These are phyloP conservation scores for Xenopus laevis DNA, from an alignment of 2,113 vertebrate species.

Conservation along the genomic window DNA sequence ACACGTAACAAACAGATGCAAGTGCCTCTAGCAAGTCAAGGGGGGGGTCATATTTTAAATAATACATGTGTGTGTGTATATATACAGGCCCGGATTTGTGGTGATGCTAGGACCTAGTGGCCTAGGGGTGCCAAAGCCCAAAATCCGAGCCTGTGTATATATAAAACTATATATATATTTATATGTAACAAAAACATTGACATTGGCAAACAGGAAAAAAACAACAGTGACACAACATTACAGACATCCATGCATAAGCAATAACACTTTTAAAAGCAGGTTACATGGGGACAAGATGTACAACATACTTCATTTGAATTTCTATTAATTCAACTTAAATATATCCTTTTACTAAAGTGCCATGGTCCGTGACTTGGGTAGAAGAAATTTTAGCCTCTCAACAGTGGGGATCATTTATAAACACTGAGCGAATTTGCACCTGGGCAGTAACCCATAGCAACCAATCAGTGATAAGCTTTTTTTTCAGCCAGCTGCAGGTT, in stretches of 20 bases:
- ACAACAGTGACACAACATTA: neutral
- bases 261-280: neutral
- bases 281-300: neutral
- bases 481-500: too few species aligned
- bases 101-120: too few species aligned
- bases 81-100: neutral
- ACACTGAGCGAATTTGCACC: too few species aligned
- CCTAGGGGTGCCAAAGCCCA: too few species aligned
- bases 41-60: constrained; percentile 29
- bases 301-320: neutral
- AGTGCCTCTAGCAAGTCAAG: constrained; percentile 4
- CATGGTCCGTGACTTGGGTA: neutral
- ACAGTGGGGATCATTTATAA: too few species aligned
- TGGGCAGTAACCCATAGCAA: too few species aligned
- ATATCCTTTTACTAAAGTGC: constrained; percentile 7
- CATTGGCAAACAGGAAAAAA: constrained; percentile 1
- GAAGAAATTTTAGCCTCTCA: neutral
- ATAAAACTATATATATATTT: constrained; percentile 16
- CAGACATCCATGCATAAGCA: constrained; percentile 29
- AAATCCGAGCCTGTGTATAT: constrained; percentile 11
- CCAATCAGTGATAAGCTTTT: too few species aligned
- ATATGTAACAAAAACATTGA: constrained; percentile 26
- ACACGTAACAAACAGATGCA: neutral
- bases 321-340: neutral
- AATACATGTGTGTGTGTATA: constrained; percentile 42